A percentile compares a stretch with the other conserved stretches of the same genome.
phyloP scores from a whole-genome alignment of 2,113 vertebrate species.

The Nesoenas mayeri region DNA sequence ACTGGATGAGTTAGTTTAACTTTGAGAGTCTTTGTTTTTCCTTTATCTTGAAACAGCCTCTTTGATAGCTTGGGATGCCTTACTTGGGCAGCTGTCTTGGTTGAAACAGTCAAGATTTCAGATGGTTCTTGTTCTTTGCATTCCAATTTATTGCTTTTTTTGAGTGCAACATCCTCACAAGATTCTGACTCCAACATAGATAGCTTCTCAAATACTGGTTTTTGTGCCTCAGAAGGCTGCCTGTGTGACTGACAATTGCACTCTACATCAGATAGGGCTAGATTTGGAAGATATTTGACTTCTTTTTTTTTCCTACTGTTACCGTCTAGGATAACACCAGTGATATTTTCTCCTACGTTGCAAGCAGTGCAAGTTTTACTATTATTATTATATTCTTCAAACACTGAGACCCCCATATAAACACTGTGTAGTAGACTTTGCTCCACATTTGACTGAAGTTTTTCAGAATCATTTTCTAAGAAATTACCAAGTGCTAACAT shows the following conservation, averaged over 20 bases:
- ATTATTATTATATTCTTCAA: neutral
- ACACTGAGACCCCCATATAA: neutral
- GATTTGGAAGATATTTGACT: slow-evolving; percentile 30
- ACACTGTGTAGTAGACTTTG: neutral
- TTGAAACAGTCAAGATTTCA: neutral
- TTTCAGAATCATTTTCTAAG: neutral
- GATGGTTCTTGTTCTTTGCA: slow-evolving; percentile 9
- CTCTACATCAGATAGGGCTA: neutral
- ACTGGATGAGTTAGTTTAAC: neutral
- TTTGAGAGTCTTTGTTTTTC: neutral
- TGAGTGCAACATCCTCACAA: neutral
- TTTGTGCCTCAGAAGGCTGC: slow-evolving; percentile 17
- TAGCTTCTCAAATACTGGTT: neutral
- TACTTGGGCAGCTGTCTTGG: neutral
- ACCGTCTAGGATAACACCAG: neutral
- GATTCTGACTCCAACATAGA: slow-evolving; percentile 21
- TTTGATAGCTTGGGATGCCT: neutral
- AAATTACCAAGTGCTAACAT: neutral
- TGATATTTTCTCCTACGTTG: neutral
- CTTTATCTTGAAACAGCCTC: neutral
- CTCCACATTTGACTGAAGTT: neutral
- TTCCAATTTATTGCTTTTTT: slow-evolving; percentile 8
- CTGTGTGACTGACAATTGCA: neutral
- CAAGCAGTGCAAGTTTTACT: neutral
- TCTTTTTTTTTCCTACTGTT: neutral